Evolutionary conservation across 2,888 invertebrate species (phyloP).

Genomic region (Aleiodes alternator): DNA sequence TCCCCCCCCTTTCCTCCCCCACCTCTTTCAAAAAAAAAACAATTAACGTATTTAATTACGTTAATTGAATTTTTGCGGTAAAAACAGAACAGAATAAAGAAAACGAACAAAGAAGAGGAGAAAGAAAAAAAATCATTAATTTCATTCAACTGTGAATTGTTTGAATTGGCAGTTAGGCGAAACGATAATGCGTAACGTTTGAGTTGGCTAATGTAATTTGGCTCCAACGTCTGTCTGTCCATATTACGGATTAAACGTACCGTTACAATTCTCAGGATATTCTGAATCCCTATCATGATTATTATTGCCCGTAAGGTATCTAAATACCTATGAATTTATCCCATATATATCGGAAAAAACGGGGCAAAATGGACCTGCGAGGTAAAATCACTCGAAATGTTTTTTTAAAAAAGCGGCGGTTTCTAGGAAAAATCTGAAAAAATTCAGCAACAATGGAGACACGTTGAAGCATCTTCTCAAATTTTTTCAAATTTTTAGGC

Average conservation of each 20-base stretch:
- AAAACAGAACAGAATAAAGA: too few species aligned
- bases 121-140: neutral
- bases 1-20: too few species aligned
- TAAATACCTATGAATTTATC: slow-evolving; percentile 30
- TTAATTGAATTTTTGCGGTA: slow-evolving; percentile 38
- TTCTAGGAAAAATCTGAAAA: too few species aligned
- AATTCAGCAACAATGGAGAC: too few species aligned
- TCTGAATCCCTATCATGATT: neutral
- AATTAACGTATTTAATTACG: slow-evolving; percentile 36
- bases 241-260: slow-evolving; percentile 30
- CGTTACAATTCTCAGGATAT: slow-evolving; percentile 14
- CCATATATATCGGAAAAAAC: neutral
- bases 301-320: slow-evolving; percentile 5
- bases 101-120: neutral
- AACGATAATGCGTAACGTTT: slow-evolving; percentile 37
- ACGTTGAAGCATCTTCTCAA: too few species aligned
- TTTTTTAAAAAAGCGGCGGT: too few species aligned
- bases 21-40: neutral
- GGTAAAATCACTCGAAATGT: too few species aligned
- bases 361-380: too few species aligned
- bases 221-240: neutral
- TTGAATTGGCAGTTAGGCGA: slow-evolving; percentile 30
- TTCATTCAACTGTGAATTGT: slow-evolving; percentile 19
- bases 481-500: too few species aligned
- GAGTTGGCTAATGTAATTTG: slow-evolving; percentile 40